Evolutionary conservation across 1,140 invertebrate genomes (phyloP).

Genomic region (Dreissena polymorpha): DNA sequence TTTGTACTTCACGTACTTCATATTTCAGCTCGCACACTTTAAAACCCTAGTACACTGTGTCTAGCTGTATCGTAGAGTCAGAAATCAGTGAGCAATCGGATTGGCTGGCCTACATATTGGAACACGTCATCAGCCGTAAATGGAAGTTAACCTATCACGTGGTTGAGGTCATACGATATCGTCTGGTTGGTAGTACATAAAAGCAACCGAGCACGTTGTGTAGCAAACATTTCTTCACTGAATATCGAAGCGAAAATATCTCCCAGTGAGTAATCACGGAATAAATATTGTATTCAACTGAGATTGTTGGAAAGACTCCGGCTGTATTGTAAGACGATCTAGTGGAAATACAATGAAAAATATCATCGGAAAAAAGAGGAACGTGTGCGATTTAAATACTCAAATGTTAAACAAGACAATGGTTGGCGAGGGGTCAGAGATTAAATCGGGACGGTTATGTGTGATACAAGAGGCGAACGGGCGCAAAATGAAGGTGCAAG

Average conservation of each 20-base stretch:
- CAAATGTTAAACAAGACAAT: constrained; percentile 30
- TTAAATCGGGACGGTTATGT: constrained; percentile 51
- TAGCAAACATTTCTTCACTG: neutral
- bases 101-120: no score
- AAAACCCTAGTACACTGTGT: no score
- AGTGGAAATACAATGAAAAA: constrained; percentile 33
- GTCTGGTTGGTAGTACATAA: constrained; percentile 1
- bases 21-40: no score
- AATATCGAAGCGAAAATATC: neutral
- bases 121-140: constrained; percentile 13
- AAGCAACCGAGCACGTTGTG: neutral
- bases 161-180: neutral
- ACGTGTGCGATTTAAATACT: constrained; percentile 3
- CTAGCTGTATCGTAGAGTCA: no score
- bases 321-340: no score
- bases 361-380: constrained; percentile 19
- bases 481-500: constrained; percentile 31
- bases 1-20: no score
- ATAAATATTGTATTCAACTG: no score
- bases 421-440: constrained; percentile 29
- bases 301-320: neutral
- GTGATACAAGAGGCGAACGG: constrained; percentile 44
- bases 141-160: constrained; percentile 44
- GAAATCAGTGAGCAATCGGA: no score
- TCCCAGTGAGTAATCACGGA: neutral